Evolutionary conservation across 1,140 invertebrate genomes (phyloP).

Genomic region (Psilanteris sp.): DNA sequence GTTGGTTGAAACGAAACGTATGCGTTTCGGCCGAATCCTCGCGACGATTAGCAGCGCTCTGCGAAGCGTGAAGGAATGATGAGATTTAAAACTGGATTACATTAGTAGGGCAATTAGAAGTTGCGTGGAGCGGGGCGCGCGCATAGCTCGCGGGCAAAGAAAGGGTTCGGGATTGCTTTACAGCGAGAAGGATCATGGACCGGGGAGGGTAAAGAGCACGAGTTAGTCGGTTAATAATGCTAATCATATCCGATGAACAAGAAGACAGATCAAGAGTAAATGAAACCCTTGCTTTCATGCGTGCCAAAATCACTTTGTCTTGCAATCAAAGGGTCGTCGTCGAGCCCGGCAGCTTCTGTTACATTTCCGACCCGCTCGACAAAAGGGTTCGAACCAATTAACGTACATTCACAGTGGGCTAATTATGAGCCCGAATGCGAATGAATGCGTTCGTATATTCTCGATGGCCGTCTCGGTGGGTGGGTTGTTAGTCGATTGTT

Average conservation of each 20-base stretch:
- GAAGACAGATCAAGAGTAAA: slow-evolving; percentile 60
- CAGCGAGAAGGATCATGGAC: slow-evolving; percentile 66
- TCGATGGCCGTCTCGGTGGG: slow-evolving; percentile 5
- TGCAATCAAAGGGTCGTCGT: slow-evolving; percentile 69
- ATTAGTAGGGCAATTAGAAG: slow-evolving; percentile 74
- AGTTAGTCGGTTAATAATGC: slow-evolving; percentile 79
- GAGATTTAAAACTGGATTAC: too few species aligned
- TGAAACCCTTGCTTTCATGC: slow-evolving; percentile 64
- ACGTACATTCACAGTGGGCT: slow-evolving; percentile 75
- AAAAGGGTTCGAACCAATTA: slow-evolving; percentile 73
- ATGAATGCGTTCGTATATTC: slow-evolving; percentile 24
- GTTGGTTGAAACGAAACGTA: too few species aligned
- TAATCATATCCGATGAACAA: slow-evolving; percentile 74
- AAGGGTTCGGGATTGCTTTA: slow-evolving; percentile 70
- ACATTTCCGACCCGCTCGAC: slow-evolving; percentile 52
- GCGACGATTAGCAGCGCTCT: too few species aligned
- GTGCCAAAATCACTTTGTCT: slow-evolving; percentile 66
- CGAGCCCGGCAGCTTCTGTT: slow-evolving; percentile 61
- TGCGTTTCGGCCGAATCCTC: too few species aligned
- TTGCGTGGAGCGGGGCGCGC: slow-evolving; percentile 49
- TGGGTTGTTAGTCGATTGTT: slow-evolving; percentile 47
- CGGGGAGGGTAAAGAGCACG: slow-evolving; percentile 69
- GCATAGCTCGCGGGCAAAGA: slow-evolving; percentile 67
- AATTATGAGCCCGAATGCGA: slow-evolving; percentile 71
- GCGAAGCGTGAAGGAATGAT: slow-evolving; percentile 69